Conservation (phyloP, 2,888 invertebrate species). For the Onchidella celtica region DNA sequence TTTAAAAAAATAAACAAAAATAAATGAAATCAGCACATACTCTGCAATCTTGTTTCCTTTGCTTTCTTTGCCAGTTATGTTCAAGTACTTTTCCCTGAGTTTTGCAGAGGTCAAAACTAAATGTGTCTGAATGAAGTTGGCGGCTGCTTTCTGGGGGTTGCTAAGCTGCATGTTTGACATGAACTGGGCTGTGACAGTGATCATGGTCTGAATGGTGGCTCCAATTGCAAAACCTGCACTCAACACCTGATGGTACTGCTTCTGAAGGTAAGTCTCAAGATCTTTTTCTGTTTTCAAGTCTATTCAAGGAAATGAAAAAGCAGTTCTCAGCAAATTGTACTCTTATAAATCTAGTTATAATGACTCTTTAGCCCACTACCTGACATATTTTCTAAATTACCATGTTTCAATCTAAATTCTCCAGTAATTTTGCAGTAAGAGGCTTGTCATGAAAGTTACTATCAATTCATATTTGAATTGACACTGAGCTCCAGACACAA, state of each 20-base stretch:
- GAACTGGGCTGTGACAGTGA: slow-evolving; percentile 64
- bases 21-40: no score
- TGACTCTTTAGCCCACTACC: background rate
- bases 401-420: no score
- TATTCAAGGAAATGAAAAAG: slow-evolving; percentile 40
- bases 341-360: no score
- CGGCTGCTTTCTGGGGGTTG: slow-evolving; percentile 50
- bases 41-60: slow-evolving; percentile 61
- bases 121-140: slow-evolving; percentile 55
- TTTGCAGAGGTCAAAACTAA: slow-evolving; percentile 51
- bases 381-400: no score
- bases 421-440: no score
- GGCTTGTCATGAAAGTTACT: no score
- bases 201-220: slow-evolving; percentile 58
- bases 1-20: no score
- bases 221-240: slow-evolving; percentile 57
- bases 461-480: no score
- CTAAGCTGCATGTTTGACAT: slow-evolving; percentile 55
- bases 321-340: background rate
- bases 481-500: no score
- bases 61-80: slow-evolving; percentile 42
- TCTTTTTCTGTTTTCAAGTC: slow-evolving; percentile 65
- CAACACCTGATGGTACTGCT: slow-evolving; percentile 61
- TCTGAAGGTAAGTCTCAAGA: slow-evolving; percentile 59
- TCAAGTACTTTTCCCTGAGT: slow-evolving; percentile 63